Evolutionary conservation across 1,140 invertebrate species (phyloP).

Genomic region (Belonocnema kinseyi): DNA sequence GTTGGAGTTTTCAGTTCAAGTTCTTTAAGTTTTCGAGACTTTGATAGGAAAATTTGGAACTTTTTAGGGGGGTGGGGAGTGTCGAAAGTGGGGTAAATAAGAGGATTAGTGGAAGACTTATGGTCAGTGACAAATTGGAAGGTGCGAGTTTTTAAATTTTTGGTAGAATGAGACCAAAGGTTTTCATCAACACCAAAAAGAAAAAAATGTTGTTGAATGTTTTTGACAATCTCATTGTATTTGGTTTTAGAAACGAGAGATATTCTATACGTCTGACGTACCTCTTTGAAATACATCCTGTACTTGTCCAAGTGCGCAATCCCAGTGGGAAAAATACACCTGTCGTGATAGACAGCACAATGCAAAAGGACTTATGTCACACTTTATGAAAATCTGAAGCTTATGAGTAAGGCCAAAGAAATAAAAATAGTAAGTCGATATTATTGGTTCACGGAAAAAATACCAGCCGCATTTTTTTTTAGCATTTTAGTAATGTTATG

Average conservation of each 20-base stretch:
- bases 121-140: slow-evolving; percentile 7
- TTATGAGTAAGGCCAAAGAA: no score
- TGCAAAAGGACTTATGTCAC: neutral
- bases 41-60: slow-evolving; percentile 18
- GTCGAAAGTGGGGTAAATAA: neutral
- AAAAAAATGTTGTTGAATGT: neutral
- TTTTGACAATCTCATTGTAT: slow-evolving; percentile 7
- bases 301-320: slow-evolving; percentile 41
- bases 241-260: neutral
- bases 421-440: no score
- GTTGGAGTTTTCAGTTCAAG: neutral
- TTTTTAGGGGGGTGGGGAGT: neutral
- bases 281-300: neutral
- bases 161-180: neutral
- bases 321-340: slow-evolving; percentile 47
- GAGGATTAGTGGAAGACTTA: neutral
- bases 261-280: neutral
- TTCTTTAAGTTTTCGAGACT: neutral
- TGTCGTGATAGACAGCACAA: slow-evolving; percentile 25
- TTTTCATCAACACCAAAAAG: neutral
- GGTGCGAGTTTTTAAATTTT: neutral
- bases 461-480: no score
- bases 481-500: no score
- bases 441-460: no score
- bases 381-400: neutral